Base-by-base conservation (phyloP, 1,140 invertebrate genomes). In the Meloidogyne floridensis region DNA sequence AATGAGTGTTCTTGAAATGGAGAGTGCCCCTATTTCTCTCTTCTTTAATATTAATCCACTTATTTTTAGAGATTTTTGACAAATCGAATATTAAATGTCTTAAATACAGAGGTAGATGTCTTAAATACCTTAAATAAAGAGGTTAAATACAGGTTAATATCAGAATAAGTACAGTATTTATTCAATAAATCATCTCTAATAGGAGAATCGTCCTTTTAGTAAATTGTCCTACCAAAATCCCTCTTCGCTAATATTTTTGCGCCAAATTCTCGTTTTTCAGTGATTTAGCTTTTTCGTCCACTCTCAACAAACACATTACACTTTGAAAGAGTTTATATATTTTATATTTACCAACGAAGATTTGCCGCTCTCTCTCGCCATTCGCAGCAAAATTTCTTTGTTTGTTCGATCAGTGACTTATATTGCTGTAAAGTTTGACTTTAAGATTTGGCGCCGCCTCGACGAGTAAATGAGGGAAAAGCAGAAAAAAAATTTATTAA, bases 391-490 rank as follows among this genome's bases (percentile, higher is more conserved):
- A 54, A 54, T 47, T 8, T 75, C 56, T 77, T 77, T 79, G 77
- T 20, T 47, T 79, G 77, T 79, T 79, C 72, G 65, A 71, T 69
- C 77, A 65, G 75, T 54, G 75, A 72, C 65, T 20, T 71, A 11
- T n/a, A 53, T 32, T 69, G 59, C 42, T 78, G 76, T 78, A 78
- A 78, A 78, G 77, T 79, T 79, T 79, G 77, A 72, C 77, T 79
- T 69, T 79, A 20, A 72, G 77, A 54, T 79, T 79, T 71, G 15
- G 18, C 72, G 51, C 42, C 51, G 72, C 42, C 51, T 47, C 32
- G 32, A 74, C 15, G 4, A 2, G n/a, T 1, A 32, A 32, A 32
- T 6, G 32, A 71, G 70, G 70, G 70, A 71, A n/a, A 18, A 72
- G 71, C 32, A 11, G 5, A 20, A 74, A 54, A 32, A 32, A 47